Percentiles rank a stretch among this genome's conserved stretches.
Evolutionary conservation across 2,888 invertebrate genomes (phyloP).

Genomic region (Thera obeliscata): DNA sequence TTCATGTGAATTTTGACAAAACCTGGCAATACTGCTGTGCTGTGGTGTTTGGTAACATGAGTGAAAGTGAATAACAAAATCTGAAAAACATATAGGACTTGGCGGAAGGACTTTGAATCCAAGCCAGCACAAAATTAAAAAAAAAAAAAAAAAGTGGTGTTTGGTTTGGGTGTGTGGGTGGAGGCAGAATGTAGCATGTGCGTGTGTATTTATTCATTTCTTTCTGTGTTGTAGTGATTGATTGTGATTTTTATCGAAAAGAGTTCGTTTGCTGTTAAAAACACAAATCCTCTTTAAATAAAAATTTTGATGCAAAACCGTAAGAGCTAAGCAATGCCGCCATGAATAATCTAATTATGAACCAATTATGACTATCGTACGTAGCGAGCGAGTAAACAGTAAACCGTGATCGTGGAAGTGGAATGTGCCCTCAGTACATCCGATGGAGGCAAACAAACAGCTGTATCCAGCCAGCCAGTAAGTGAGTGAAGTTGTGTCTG

Average conservation of each 20-base stretch:
- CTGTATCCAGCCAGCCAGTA: slow-evolving; percentile 20
- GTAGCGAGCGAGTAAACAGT: slow-evolving; percentile 19
- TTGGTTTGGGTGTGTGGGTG: too few relatives aligned
- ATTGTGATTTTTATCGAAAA: not conserved
- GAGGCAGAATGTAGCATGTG: too few relatives aligned
- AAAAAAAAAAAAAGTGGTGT: too few relatives aligned
- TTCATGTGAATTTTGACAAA: too few relatives aligned
- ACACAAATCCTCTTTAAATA: slow-evolving; percentile 4
- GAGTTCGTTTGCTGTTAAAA: slow-evolving; percentile 3
- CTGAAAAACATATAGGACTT: too few relatives aligned
- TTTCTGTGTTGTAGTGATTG: too few relatives aligned
- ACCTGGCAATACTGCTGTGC: too few relatives aligned
- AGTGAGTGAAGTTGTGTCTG: slow-evolving; percentile 53
- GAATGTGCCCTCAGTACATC: slow-evolving; percentile 23
- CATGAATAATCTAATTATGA: slow-evolving; percentile 31
- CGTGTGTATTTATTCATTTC: too few relatives aligned
- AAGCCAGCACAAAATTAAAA: too few relatives aligned
- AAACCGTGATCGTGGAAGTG: slow-evolving; percentile 27
- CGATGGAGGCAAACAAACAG: slow-evolving; percentile 38
- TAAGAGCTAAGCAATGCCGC: slow-evolving; percentile 18
- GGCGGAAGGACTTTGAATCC: too few relatives aligned
- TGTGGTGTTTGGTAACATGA: too few relatives aligned
- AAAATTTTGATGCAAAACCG: slow-evolving; percentile 6
- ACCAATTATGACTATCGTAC: not conserved
- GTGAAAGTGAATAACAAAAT: too few relatives aligned